Conservation (phyloP, 2,797 vertebrate species). For the Sebastes diploproa region DNA sequence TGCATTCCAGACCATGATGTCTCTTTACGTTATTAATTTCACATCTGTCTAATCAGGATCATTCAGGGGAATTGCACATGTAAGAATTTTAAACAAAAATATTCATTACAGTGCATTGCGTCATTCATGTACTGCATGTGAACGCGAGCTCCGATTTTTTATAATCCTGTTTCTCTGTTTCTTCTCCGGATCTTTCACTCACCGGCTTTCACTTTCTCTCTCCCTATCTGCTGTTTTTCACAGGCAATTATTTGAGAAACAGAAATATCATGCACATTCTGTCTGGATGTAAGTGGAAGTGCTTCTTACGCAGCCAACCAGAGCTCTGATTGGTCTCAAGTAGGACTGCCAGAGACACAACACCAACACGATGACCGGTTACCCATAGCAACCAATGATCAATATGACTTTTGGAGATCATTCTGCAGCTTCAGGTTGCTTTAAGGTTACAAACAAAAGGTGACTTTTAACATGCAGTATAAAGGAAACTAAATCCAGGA, state of each 20-base stretch:
- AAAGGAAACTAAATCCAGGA: neutral
- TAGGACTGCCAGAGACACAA: slow-evolving; percentile 34
- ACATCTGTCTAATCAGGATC: slow-evolving; percentile 37
- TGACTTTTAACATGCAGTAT: neutral
- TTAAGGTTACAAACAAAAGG: neutral
- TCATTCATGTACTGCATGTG: slow-evolving; percentile 14
- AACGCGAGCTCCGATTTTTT: neutral
- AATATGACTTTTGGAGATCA: slow-evolving; percentile 39
- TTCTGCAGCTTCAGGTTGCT: slow-evolving; percentile 16
- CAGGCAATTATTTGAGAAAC: slow-evolving; percentile 46
- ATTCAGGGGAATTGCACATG: slow-evolving; percentile 26
- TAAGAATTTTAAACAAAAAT: slow-evolving; percentile 33
- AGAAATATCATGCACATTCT: slow-evolving; percentile 49
- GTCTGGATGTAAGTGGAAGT: slow-evolving; percentile 40
- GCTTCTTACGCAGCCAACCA: slow-evolving; percentile 43
- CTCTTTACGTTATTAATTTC: slow-evolving; percentile 40
- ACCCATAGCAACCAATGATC: slow-evolving; percentile 69
- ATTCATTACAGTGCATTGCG: slow-evolving; percentile 19
- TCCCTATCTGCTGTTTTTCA: neutral
- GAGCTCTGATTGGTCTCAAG: slow-evolving; percentile 61
- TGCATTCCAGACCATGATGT: slow-evolving; percentile 27
- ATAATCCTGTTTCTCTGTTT: neutral
- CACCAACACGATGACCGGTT: slow-evolving; percentile 48
- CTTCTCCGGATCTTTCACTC: slow-evolving; percentile 11
- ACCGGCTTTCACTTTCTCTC: neutral